Percentiles rank a stretch among this genome's conserved stretches.
Conservation (phyloP, 2,113 vertebrate genomes). For the Aptenodytes forsteri region DNA sequence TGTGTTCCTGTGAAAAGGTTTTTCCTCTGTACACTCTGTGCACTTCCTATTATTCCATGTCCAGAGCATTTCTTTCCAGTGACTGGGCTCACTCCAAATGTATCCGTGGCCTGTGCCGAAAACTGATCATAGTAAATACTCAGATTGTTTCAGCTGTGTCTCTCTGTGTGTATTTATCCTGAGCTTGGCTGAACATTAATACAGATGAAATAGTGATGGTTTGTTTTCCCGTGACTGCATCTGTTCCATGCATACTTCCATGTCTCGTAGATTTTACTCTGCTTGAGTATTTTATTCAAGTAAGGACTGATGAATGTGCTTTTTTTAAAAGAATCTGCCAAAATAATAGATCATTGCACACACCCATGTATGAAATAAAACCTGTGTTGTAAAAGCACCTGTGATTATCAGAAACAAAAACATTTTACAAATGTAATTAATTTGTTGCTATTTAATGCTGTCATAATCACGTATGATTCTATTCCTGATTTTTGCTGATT, state of each 20-base stretch:
- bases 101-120: background rate
- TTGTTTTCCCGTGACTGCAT: background rate
- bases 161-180: background rate
- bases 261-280: background rate
- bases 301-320: background rate
- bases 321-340: background rate
- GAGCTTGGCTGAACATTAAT: background rate
- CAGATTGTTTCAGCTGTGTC: background rate
- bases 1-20: background rate
- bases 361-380: background rate
- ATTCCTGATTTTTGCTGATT: background rate
- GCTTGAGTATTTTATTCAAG: background rate
- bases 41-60: background rate
- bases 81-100: background rate
- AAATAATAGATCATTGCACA: background rate
- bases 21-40: background rate
- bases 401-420: background rate
- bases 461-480: background rate
- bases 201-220: background rate
- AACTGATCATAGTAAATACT: background rate
- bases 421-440: background rate
- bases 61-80: background rate
- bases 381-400: constrained; percentile 16
- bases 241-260: background rate
- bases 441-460: background rate